phyloP scores from a whole-genome alignment of 2,888 invertebrate species.

The Ctenicera cuprea region DNA sequence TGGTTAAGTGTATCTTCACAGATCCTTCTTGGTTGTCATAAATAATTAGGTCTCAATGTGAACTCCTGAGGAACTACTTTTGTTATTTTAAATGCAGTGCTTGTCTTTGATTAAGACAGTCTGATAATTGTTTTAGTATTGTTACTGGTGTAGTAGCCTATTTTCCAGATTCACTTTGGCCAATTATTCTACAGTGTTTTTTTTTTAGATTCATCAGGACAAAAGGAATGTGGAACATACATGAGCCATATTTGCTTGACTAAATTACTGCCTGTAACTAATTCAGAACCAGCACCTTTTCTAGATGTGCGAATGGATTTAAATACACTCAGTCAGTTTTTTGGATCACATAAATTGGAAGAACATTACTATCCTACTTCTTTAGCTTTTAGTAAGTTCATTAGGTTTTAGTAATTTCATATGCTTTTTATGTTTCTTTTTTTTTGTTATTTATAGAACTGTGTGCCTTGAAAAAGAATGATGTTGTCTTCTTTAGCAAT shows the following conservation, averaged over 20 bases:
- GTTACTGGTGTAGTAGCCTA: no score
- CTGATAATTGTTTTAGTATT: no score
- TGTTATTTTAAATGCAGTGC: no score
- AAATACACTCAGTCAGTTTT: conserved; percentile 76
- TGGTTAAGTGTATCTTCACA: no score
- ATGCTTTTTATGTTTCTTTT: background rate
- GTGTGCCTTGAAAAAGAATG: conserved; percentile 74
- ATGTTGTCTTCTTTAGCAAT: conserved; percentile 74
- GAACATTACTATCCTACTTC: conserved; percentile 91
- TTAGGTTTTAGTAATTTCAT: background rate
- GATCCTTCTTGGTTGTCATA: no score
- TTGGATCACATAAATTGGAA: conserved; percentile 82
- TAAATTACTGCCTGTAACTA: conserved; percentile 57
- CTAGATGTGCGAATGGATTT: conserved; percentile 76
- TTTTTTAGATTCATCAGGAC: conserved; percentile 61
- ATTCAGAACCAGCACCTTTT: conserved; percentile 58
- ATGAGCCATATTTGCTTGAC: conserved; percentile 64
- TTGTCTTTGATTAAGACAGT: no score
- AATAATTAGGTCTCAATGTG: no score
- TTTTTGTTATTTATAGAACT: conserved; percentile 43
- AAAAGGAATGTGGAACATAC: conserved; percentile 71
- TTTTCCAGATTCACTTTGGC: no score
- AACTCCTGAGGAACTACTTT: no score
- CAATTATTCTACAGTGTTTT: no score
- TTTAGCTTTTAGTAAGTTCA: conserved; percentile 82